Percentiles rank a stretch among this genome's conserved stretches.
phyloP scores from a whole-genome alignment of 1,140 invertebrate genomes.

The Charaxes varanes region DNA sequence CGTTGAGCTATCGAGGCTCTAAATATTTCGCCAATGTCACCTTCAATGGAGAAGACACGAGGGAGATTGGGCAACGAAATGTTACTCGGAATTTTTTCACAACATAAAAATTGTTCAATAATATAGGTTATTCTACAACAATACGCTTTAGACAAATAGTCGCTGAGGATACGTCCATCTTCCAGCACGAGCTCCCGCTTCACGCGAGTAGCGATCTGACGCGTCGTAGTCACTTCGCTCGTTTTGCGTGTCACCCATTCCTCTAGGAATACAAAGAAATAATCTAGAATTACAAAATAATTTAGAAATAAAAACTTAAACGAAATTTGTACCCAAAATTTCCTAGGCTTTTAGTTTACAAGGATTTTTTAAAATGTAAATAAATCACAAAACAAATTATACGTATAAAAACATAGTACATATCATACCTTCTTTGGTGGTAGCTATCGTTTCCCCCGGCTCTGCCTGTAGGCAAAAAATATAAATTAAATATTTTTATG shows the following conservation, averaged over 20 bases:
- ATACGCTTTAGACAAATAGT: no score
- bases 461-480: constrained; percentile 63
- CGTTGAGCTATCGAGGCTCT: no score
- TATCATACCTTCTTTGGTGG: constrained; percentile 70
- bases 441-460: constrained; percentile 70
- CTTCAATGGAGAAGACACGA: no score
- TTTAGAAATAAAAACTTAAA: no score
- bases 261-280: constrained; percentile 81
- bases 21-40: no score
- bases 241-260: constrained; percentile 93
- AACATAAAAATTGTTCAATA: no score
- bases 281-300: no score
- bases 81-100: no score
- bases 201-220: constrained; percentile 91
- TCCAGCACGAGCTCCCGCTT: constrained; percentile 91
- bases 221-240: constrained; percentile 89
- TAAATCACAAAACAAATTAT: constrained; percentile 1
- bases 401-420: neutral
- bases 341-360: no score
- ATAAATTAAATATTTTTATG: constrained; percentile 16
- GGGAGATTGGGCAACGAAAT: no score
- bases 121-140: no score
- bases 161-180: constrained; percentile 91
- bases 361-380: constrained; percentile 9
- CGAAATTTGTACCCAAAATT: no score